A percentile compares a stretch with the other conserved stretches of the same genome.
These are phyloP conservation scores for Chlorops oryzae DNA, from an alignment of 1,140 invertebrate genomes.

Conservation along the genomic window DNA sequence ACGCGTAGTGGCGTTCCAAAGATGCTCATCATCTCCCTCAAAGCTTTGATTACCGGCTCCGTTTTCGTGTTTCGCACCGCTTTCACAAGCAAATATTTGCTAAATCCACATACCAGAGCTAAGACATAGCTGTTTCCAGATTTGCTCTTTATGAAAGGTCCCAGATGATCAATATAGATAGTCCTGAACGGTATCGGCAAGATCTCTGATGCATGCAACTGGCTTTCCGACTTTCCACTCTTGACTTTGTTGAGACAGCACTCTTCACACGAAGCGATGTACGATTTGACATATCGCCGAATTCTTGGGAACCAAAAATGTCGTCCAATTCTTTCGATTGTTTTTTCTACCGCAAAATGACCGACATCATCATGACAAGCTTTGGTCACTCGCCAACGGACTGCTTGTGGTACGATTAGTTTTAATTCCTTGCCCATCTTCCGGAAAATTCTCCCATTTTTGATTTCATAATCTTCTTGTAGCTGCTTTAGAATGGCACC, in stretches of 20 bases:
- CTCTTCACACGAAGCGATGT: constrained; percentile 28
- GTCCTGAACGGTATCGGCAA: constrained; percentile 25
- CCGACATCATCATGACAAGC: constrained; percentile 1
- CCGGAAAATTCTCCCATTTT: too few relatives aligned
- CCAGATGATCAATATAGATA: constrained; percentile 34
- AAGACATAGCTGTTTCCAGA: constrained; percentile 47
- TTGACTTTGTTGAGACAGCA: background rate
- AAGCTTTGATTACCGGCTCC: constrained; percentile 13
- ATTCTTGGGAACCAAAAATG: constrained; percentile 29
- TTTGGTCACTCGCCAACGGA: too few relatives aligned
- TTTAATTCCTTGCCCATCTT: too few relatives aligned
- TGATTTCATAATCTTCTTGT: too few relatives aligned
- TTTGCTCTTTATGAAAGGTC: constrained; percentile 29
- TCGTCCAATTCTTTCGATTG: constrained; percentile 14
- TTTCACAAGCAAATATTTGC: constrained; percentile 8
- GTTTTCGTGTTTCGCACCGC: constrained; percentile 15
- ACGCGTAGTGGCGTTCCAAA: background rate
- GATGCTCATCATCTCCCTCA: constrained; percentile 4
- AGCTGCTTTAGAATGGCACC: too few relatives aligned
- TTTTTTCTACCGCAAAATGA: background rate
- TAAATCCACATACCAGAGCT: constrained; percentile 41
- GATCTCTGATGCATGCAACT: constrained; percentile 28
- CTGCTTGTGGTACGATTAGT: too few relatives aligned
- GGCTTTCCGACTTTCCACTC: constrained; percentile 19
- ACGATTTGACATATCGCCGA: constrained; percentile 10